Evolutionary conservation across 2,113 vertebrate genomes (phyloP), one percentile per base, ranked within the genome.

Genomic region (Halcyon senegalensis): DNA sequence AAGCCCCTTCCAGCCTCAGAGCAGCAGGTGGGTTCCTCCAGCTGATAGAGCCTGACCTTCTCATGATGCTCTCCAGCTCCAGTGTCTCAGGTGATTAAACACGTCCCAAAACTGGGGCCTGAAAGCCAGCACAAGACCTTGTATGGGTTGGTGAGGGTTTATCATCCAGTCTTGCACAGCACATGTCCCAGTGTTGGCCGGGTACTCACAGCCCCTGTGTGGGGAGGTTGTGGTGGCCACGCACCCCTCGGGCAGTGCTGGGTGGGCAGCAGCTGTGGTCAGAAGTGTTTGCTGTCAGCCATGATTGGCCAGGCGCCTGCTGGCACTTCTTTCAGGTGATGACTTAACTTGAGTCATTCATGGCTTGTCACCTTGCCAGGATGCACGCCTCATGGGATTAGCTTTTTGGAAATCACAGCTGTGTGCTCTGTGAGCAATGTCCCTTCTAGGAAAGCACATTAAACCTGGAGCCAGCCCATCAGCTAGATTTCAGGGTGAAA

Each of bases 241-340:
- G 0, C 4, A 7, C 11, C 28, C n/a, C 63, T 76, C 0, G 0
- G 21, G 28, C 2, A 1, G n/a, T 0, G 0, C 84, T 79, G 73
- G 19, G 60, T 12, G 41, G 68, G 84, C 0, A 0, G 60, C 56
- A 72, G 69, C 56, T 1, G 0, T 16, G 41, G 33, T 44, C 87
- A 91, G 62, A 63, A 89, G 77, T 0, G 16, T 60, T 66, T 82
- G 62, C 37, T 73, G 35, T 8, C 1, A 2, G 51, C 67, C 28
- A 5, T 20, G 59, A 31, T 68, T 72, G 53, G 89, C 77, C 44
- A 37, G 28, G 33, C 0, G 13, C 56, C 66, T 59, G 33, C 62
- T 48, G 53, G 77, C 28, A 2, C 58, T 59, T 53, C 81, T 60
- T 39, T 60, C 0, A 1, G 30, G 55, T 66, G 87, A 84, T 4